Percentiles rank a stretch among this genome's conserved stretches.
phyloP scores from a whole-genome alignment of 2,888 invertebrate genomes.

The Neelides folsomi region DNA sequence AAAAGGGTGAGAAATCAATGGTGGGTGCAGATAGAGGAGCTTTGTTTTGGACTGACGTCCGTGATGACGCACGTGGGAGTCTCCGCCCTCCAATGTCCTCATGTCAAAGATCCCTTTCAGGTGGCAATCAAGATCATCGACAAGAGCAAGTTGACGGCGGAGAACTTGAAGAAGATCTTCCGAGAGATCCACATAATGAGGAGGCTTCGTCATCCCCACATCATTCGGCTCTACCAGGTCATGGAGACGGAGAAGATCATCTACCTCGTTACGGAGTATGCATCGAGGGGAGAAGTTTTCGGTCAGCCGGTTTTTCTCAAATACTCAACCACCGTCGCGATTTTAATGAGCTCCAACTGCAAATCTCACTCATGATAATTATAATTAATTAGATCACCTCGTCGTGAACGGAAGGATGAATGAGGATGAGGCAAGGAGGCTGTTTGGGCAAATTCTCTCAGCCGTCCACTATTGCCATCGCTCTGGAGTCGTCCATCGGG shows the following conservation, averaged over 20 bases:
- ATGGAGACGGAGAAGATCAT: constrained; percentile 98
- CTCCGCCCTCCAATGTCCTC: constrained; percentile 12
- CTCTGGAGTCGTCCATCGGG: constrained; percentile 84
- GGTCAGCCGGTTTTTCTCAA: constrained; percentile 48
- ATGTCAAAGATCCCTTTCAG: constrained; percentile 42
- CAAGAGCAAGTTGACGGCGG: constrained; percentile 77
- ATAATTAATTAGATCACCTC: constrained; percentile 57
- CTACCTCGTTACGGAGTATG: constrained; percentile 95
- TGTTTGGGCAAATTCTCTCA: constrained; percentile 92
- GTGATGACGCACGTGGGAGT: constrained; percentile 33
- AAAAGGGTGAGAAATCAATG: no score
- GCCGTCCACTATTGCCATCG: constrained; percentile 95
- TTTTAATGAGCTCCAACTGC: not conserved
- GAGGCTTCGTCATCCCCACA: constrained; percentile 90
- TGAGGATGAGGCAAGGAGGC: constrained; percentile 76
- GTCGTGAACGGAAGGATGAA: constrained; percentile 87
- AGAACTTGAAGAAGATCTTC: constrained; percentile 86
- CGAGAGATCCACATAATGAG: constrained; percentile 97
- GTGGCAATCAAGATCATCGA: constrained; percentile 95
- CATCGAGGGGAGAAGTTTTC: constrained; percentile 94
- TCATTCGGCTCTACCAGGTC: constrained; percentile 94
- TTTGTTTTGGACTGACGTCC: constrained; percentile 34
- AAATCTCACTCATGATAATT: not conserved
- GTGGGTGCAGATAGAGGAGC: constrained; percentile 3
- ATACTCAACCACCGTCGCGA: not conserved